These are phyloP conservation scores for Trichogramma pretiosum DNA, from an alignment of 1,140 invertebrate species.

Conservation along the genomic window DNA sequence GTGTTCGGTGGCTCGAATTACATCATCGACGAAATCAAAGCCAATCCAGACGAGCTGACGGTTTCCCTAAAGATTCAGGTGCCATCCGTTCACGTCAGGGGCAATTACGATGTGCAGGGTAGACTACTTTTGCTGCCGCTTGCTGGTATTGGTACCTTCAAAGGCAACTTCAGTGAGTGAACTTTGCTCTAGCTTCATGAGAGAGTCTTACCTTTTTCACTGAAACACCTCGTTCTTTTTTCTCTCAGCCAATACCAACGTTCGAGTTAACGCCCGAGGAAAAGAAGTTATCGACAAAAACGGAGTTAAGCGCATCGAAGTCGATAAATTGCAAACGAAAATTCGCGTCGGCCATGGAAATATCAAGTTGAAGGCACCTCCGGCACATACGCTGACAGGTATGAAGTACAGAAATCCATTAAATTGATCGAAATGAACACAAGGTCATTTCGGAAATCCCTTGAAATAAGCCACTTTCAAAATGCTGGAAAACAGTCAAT, in stretches of 20 bases:
- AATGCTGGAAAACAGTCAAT: too few species aligned
- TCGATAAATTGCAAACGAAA: constrained; percentile 53
- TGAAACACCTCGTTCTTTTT: constrained; percentile 6
- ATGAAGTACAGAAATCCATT: too few species aligned
- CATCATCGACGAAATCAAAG: constrained; percentile 53
- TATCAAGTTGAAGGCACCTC: constrained; percentile 45
- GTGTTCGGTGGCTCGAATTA: constrained; percentile 53
- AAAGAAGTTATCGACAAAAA: constrained; percentile 51
- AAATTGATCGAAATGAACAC: too few species aligned
- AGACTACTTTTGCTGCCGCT: constrained; percentile 56
- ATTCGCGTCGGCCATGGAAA: constrained; percentile 53
- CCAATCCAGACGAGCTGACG: constrained; percentile 53
- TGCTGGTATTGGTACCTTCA: constrained; percentile 55
- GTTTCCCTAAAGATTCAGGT: constrained; percentile 50
- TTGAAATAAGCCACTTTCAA: too few species aligned
- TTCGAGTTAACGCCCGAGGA: constrained; percentile 45
- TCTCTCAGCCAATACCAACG: constrained; percentile 48
- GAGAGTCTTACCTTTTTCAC: background rate
- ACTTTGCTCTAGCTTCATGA: too few species aligned
- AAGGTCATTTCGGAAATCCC: too few species aligned
- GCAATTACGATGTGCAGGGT: constrained; percentile 61
- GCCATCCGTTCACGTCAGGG: constrained; percentile 50
- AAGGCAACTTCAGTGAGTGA: constrained; percentile 63
- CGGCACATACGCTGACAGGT: constrained; percentile 40
- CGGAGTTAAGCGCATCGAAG: constrained; percentile 50